Evolutionary conservation across 2,888 invertebrate genomes (phyloP), one percentile per base, ranked within the genome.

Genomic region (Rutpela maculata): DNA sequence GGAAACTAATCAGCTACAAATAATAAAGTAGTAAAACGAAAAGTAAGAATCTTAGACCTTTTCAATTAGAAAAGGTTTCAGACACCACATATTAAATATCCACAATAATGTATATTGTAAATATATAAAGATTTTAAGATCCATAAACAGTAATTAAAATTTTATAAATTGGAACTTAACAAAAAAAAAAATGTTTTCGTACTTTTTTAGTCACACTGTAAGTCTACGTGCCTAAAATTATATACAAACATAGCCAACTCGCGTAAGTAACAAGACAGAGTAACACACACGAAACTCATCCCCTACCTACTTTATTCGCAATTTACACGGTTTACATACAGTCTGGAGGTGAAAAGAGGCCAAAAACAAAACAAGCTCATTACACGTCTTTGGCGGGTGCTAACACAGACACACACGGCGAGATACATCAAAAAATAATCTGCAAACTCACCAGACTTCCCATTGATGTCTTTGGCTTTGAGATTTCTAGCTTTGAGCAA

Each of bases 391-490:
- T 50, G n/a, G n/a, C n/a, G 50, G 12, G 50, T n/a, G 12, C 12
- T 12, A 7, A 12, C 12, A n/a, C 50, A n/a, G 50, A 15, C n/a
- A 50, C n/a, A 50, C 50, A 50, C 50, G 50, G 4, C n/a, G 5
- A 50, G 50, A 50, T n/a, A 50, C 50, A 50, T 7, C 15, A 50
- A 50, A 50, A 50, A 50, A n/a, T 12, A 50, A 50, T 50, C 12
- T n/a, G n/a, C n/a, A 50, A 6, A 74, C 91, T 90, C 89, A 96
- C 96, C 96, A 90, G 96, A 97, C 91, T 97, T 97, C 86, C 98
- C 98, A 85, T 97, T 98, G 87, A 98, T 98, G 89, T 98, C 98
- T 91, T 98, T 98, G 63, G 98, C 98, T 90, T 98, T 98, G 82
- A 98, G 92, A 89, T 98, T 98, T 87, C 97, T 93, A 62, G 98